These are phyloP conservation scores for Dissostichus mawsoni DNA, from an alignment of 2,113 vertebrate species.

Conservation along the genomic window DNA sequence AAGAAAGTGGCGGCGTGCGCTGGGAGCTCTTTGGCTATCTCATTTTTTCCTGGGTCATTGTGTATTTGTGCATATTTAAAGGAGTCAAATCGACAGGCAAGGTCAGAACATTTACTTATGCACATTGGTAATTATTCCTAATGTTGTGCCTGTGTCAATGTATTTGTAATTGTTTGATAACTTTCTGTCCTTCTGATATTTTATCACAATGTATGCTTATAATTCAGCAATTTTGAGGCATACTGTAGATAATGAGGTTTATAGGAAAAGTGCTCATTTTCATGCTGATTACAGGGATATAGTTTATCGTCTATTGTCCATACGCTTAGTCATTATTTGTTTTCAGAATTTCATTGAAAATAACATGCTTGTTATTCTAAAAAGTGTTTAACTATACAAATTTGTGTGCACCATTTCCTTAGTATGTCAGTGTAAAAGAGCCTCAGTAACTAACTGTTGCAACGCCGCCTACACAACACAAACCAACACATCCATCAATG, in stretches of 20 bases:
- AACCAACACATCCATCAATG: neutral
- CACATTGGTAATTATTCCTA: neutral
- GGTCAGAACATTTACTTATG: conserved; percentile 62
- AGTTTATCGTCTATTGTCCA: neutral
- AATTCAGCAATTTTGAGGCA: neutral
- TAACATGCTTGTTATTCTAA: neutral
- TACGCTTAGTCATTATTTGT: neutral
- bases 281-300: neutral
- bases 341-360: neutral
- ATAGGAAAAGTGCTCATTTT: neutral
- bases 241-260: neutral
- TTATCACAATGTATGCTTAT: neutral
- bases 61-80: conserved; percentile 86
- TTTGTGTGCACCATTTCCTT: no score
- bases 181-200: neutral
- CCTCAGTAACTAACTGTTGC: neutral
- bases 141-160: neutral
- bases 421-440: neutral
- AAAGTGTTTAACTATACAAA: neutral
- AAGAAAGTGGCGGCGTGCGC: conserved; percentile 73
- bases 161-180: neutral
- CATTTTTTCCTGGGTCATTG: conserved; percentile 75
- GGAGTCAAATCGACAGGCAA: conserved; percentile 85
- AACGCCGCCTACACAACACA: neutral
- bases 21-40: conserved; percentile 85